Percentiles rank a stretch among this genome's conserved stretches.
Evolutionary conservation across 2,113 vertebrate genomes (phyloP).

Genomic region (Sciurus niger): DNA sequence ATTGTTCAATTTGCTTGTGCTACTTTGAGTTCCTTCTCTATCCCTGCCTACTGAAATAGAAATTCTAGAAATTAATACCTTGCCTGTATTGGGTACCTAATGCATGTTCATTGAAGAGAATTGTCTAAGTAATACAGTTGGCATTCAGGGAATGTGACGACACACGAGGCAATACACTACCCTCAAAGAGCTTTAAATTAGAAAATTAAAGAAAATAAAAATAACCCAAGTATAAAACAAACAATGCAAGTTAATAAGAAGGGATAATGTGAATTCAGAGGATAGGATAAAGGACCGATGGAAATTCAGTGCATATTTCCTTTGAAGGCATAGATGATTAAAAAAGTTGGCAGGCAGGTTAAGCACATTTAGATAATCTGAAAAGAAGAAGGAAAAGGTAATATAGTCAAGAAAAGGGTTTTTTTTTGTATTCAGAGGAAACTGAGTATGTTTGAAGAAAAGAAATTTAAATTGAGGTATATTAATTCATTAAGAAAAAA

Average conservation of each 20-base stretch:
- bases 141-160: not conserved
- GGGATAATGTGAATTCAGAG: not conserved
- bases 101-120: not conserved
- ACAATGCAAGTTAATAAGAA: not conserved
- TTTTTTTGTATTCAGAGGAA: not conserved
- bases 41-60: not conserved
- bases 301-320: not conserved
- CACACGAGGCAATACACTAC: not conserved
- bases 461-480: not conserved
- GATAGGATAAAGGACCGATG: not conserved
- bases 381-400: not conserved
- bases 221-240: not conserved
- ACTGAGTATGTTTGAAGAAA: not conserved
- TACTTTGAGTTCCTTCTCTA: conserved; percentile 34
- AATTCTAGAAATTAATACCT: conserved; percentile 40
- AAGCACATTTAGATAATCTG: not conserved
- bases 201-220: conserved; percentile 14
- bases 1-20: not conserved
- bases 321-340: conserved; percentile 16
- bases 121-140: conserved; percentile 36
- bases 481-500: not conserved
- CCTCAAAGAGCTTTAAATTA: conserved; percentile 42
- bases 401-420: not conserved
- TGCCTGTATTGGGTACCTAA: not conserved
- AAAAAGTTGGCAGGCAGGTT: not conserved